Base-by-base conservation (phyloP, 2,888 invertebrate genomes). In the Noctua comes region DNA sequence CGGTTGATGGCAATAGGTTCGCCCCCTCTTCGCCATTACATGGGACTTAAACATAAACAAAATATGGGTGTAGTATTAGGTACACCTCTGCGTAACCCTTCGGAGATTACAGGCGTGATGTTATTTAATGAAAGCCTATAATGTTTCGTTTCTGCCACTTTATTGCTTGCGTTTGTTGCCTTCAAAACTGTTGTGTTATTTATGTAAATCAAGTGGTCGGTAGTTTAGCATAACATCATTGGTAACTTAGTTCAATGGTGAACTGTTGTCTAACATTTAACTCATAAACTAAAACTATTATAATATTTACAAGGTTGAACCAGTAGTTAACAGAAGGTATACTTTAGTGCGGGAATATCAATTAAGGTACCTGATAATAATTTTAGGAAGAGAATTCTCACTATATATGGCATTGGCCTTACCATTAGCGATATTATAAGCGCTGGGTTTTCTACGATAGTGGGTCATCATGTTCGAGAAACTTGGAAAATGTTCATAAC, bases 241-340 rank as follows among this genome's bases (percentile, higher is more conserved):
- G 16, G 16, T 83, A 54, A 54, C 46, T 68, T 54, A 62, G 51
- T 68, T 77, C 54, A 64, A 68, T 36, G 27, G 36, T 59, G 68
- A 83, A 76, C 59, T 76, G 16, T 68, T 83, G 18, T 68, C 24
- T 27, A 54, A 68, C 27, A 82, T 82, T 83, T 68, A 62, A 68
- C 46, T 46, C 8, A 13, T 21, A 43, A 7, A 54, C 5, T 54
- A 62, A 54, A 76, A 64, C 43, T 64, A 68, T 36, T 54, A 62
- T 11, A 66, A 74, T 79, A 82, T 62, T 68, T 46, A 76, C 51
- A 83, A 80, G 59, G 10, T 36, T 43, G 36, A 24, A 74, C 18
- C 40, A 40, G 73, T 40, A 54, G 40, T 79, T 43, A 31, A 46
- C 7, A 48, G 46, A 27, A 59, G 2, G 43, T 43, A 43, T 43